Evolutionary conservation across 2,113 vertebrate species (phyloP).

Genomic region (Ceratotherium simum): DNA sequence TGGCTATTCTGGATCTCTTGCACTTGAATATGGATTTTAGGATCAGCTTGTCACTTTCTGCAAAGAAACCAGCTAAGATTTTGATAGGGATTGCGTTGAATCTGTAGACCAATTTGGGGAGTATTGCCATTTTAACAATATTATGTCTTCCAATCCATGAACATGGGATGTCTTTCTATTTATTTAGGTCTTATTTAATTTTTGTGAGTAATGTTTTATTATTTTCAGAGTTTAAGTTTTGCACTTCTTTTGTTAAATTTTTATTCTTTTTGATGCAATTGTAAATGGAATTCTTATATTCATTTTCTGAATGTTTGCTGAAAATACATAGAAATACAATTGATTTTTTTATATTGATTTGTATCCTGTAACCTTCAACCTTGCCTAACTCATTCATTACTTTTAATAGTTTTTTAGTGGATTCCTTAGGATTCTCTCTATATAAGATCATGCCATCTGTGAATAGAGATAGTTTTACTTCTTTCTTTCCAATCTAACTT

Average conservation of each 20-base stretch:
- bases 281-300: neutral
- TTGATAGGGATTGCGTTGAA: slow-evolving; percentile 11
- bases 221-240: slow-evolving; percentile 50
- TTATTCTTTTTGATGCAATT: neutral
- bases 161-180: neutral
- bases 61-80: neutral
- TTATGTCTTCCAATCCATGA: neutral
- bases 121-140: neutral
- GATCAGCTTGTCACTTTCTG: slow-evolving; percentile 22
- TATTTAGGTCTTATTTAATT: neutral
- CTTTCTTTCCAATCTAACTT: neutral
- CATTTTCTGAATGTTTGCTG: slow-evolving; percentile 27
- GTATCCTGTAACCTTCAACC: neutral
- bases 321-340: neutral
- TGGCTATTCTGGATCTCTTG: neutral
- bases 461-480: neutral
- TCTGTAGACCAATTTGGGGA: neutral
- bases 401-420: slow-evolving; percentile 4
- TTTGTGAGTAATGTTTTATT: slow-evolving; percentile 14
- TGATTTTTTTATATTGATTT: slow-evolving; percentile 47
- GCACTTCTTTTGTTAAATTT: neutral
- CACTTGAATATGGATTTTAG: slow-evolving; percentile 12
- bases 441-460: neutral
- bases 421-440: neutral
- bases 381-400: slow-evolving; percentile 29